Evolutionary conservation across 2,797 vertebrate species (phyloP).

Genomic region (Acropternis orthonyx): DNA sequence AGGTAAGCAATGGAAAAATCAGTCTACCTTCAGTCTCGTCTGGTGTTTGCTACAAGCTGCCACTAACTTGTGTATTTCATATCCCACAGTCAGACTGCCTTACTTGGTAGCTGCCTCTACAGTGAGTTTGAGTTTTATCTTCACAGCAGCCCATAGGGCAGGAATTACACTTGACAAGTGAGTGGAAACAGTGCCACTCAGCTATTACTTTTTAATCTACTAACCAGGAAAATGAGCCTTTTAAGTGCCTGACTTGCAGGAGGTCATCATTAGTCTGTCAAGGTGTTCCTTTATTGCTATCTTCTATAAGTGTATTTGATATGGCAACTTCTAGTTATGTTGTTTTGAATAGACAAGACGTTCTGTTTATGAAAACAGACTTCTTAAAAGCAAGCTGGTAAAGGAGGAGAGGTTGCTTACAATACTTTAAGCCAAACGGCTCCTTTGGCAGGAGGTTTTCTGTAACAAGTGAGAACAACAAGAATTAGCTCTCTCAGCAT

Average conservation of each 20-base stretch:
- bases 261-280: constrained; percentile 53
- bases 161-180: background rate
- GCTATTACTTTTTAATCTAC: constrained; percentile 19
- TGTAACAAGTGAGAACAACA: constrained; percentile 40
- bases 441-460: constrained; percentile 51
- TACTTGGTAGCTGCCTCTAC: background rate
- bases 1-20: background rate
- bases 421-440: constrained; percentile 25
- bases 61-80: background rate
- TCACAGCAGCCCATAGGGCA: background rate
- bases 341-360: background rate
- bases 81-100: background rate
- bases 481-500: constrained; percentile 34
- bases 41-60: background rate
- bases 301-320: constrained; percentile 10
- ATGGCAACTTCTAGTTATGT: background rate
- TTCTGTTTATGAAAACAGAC: constrained; percentile 41
- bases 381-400: constrained; percentile 31
- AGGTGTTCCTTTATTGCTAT: background rate
- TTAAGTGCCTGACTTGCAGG: background rate
- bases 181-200: background rate
- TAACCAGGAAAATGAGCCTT: background rate
- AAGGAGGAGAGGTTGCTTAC: constrained; percentile 41
- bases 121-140: background rate
- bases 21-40: background rate